Conservation (phyloP, 2,888 invertebrate genomes). For the Habrosyne pyritoides region DNA sequence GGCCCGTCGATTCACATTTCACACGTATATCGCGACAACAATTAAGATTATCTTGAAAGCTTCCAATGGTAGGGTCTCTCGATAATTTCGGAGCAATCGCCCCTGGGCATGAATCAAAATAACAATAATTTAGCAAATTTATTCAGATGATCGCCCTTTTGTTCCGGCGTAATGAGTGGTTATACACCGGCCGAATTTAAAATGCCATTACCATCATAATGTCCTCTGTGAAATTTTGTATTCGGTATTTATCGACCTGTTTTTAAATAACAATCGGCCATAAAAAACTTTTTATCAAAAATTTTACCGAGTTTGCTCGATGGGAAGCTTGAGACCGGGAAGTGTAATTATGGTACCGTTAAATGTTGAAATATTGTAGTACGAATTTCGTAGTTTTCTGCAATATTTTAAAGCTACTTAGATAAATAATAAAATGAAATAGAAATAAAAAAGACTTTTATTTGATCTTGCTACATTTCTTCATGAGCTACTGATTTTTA, state of each 20-base stretch:
- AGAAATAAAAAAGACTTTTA: no score
- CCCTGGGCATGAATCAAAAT: slow-evolving; percentile 58
- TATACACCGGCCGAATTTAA: slow-evolving; percentile 58
- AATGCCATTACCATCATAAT: slow-evolving; percentile 65
- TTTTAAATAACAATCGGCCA: slow-evolving; percentile 14
- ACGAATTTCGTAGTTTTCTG: no score
- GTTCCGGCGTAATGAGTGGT: slow-evolving; percentile 68
- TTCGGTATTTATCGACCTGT: slow-evolving; percentile 22
- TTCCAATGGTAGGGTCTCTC: slow-evolving; percentile 14
- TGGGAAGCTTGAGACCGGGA: neutral
- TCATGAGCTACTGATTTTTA: no score
- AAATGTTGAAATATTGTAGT: no score
- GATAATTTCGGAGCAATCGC: slow-evolving; percentile 47
- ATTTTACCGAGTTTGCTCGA: neutral
- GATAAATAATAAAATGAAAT: no score
- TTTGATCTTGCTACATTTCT: no score
- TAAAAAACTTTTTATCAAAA: slow-evolving; percentile 12
- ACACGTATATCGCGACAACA: neutral
- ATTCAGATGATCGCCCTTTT: slow-evolving; percentile 74
- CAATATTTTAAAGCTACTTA: no score
- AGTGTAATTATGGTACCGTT: no score
- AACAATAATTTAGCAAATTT: slow-evolving; percentile 79
- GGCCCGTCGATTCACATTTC: neutral
- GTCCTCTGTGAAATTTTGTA: slow-evolving; percentile 41
- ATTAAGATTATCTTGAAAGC: neutral